Evolutionary conservation across 2,113 vertebrate species (phyloP).

Genomic region (Hucho hucho): DNA sequence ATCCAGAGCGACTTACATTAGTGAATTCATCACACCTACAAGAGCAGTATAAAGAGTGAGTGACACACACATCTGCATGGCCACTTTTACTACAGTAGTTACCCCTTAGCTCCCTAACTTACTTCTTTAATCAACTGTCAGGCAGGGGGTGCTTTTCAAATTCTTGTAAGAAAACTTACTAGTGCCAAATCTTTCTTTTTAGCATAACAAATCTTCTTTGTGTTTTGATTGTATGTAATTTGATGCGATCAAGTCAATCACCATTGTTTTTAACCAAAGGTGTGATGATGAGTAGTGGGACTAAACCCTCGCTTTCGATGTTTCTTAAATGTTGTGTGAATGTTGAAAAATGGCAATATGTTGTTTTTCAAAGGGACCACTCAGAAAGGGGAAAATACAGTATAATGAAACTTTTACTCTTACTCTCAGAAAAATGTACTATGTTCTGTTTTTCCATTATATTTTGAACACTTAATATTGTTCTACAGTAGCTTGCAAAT

Average conservation of each 20-base stretch:
- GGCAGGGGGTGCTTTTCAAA: constrained; percentile 25
- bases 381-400: constrained; percentile 63
- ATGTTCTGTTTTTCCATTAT: constrained; percentile 50
- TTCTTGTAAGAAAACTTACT: constrained; percentile 34
- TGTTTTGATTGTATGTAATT: constrained; percentile 38
- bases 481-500: constrained; percentile 56
- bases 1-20: no score
- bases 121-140: no score
- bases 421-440: constrained; percentile 31
- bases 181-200: constrained; percentile 64
- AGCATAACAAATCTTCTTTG: constrained; percentile 36
- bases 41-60: neutral
- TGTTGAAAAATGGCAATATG: constrained; percentile 24
- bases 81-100: no score
- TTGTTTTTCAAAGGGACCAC: constrained; percentile 44
- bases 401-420: constrained; percentile 20
- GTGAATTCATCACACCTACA: no score
- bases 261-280: constrained; percentile 37
- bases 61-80: no score
- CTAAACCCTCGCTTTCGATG: constrained; percentile 44
- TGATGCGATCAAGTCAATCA: constrained; percentile 37
- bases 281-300: constrained; percentile 32
- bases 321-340: constrained; percentile 27
- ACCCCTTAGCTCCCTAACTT: neutral
- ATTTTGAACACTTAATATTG: constrained; percentile 66